phyloP scores from a whole-genome alignment of 1,140 invertebrate species.

The Heliconius hewitsoni region DNA sequence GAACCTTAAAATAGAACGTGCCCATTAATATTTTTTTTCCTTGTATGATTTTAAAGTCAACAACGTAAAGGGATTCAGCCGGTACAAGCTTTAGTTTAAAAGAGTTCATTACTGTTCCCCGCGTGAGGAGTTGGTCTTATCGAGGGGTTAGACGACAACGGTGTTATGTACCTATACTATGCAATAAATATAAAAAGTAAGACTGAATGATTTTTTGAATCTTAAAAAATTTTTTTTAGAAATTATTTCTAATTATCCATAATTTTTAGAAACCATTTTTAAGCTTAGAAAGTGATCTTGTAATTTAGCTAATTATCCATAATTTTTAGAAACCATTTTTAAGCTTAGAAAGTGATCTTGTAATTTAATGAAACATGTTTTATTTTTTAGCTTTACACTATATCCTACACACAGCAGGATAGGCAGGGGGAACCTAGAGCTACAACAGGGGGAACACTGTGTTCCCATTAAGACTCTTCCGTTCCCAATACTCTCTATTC shows the following conservation, averaged over 20 bases:
- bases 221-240: too few relatives aligned
- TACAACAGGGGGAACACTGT: too few relatives aligned
- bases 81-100: constrained; percentile 47
- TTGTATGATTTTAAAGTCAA: constrained; percentile 56
- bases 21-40: constrained; percentile 26
- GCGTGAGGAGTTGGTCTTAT: constrained; percentile 35
- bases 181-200: too few relatives aligned
- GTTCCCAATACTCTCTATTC: too few relatives aligned
- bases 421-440: too few relatives aligned
- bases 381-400: neutral
- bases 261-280: too few relatives aligned
- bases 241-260: too few relatives aligned
- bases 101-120: constrained; percentile 58
- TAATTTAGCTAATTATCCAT: neutral
- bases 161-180: constrained; percentile 23
- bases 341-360: too few relatives aligned
- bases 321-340: too few relatives aligned
- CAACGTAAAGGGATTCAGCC: constrained; percentile 52
- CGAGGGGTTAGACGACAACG: constrained; percentile 37
- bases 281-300: too few relatives aligned
- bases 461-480: too few relatives aligned
- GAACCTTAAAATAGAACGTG: neutral
- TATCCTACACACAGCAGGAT: neutral
- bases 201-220: too few relatives aligned
- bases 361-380: neutral